Evolutionary conservation across 1,140 invertebrate species (phyloP).

Genomic region (Anastatus disparis): DNA sequence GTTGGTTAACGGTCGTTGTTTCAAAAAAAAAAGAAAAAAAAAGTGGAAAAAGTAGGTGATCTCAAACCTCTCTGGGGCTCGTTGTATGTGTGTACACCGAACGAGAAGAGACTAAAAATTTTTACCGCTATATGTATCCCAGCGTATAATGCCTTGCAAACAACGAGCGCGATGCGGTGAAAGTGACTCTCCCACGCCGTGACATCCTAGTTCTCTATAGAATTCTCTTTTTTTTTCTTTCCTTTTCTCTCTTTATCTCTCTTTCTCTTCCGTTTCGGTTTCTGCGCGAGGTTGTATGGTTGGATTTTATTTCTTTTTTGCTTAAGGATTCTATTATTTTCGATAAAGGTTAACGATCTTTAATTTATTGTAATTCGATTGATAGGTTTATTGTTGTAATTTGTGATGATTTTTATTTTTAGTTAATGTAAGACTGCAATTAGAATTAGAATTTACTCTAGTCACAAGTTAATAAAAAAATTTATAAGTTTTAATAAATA

Average conservation of each 20-base stretch:
- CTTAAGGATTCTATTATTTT: too few relatives aligned
- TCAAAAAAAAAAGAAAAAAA: background rate
- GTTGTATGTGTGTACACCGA: constrained; percentile 31
- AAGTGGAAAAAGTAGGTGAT: constrained; percentile 47
- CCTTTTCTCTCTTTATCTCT: constrained; percentile 25
- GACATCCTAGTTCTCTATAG: constrained; percentile 56
- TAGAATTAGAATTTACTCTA: too few relatives aligned
- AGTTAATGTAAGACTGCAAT: too few relatives aligned
- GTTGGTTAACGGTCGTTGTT: too few relatives aligned
- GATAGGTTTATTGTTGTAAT: too few relatives aligned
- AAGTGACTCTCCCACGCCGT: constrained; percentile 68
- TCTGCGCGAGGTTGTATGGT: background rate
- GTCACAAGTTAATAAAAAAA: too few relatives aligned
- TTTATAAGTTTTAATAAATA: too few relatives aligned
- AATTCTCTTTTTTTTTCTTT: constrained; percentile 45
- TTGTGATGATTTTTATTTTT: too few relatives aligned
- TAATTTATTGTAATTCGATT: too few relatives aligned
- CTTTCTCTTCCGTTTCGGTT: background rate
- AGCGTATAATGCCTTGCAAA: too few relatives aligned
- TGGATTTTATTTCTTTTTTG: too few relatives aligned
- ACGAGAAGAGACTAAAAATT: constrained; percentile 33
- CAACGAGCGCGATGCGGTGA: constrained; percentile 61
- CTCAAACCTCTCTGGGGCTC: constrained; percentile 42
- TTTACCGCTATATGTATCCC: constrained; percentile 62
- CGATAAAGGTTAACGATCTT: too few relatives aligned